These are phyloP conservation scores for Cheilosia vulpina DNA, from an alignment of 2,888 invertebrate species.

Conservation along the genomic window DNA sequence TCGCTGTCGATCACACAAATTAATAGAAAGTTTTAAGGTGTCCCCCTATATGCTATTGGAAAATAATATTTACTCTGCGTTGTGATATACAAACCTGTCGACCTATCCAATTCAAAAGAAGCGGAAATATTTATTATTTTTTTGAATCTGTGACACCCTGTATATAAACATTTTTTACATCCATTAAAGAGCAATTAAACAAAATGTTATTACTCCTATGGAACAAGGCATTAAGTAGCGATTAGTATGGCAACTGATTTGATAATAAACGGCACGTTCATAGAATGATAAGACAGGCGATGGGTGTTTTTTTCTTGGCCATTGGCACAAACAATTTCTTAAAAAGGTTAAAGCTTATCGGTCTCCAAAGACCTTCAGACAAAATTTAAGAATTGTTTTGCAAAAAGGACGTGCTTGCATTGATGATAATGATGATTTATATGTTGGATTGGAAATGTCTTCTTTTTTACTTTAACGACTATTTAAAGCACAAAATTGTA, in stretches of 20 bases:
- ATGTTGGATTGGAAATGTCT: not conserved
- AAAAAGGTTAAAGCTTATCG: slow-evolving; percentile 29
- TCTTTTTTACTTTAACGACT: too few relatives aligned
- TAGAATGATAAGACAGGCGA: slow-evolving; percentile 21
- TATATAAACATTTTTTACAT: slow-evolving; percentile 9
- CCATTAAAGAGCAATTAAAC: slow-evolving; percentile 60
- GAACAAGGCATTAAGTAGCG: slow-evolving; percentile 48
- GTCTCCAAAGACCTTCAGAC: not conserved
- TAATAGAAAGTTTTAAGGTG: too few relatives aligned
- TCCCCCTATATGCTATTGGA: too few relatives aligned
- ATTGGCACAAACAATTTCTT: not conserved
- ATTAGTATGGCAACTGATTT: slow-evolving; percentile 32
- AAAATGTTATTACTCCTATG: slow-evolving; percentile 40
- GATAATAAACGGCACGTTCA: slow-evolving; percentile 33
- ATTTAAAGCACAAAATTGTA: too few relatives aligned
- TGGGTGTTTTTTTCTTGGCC: not conserved
- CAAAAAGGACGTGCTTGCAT: not conserved
- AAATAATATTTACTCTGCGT: too few relatives aligned
- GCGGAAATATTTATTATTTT: too few relatives aligned
- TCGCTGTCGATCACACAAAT: too few relatives aligned
- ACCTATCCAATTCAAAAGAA: too few relatives aligned
- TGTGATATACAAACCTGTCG: too few relatives aligned
- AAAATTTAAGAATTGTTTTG: not conserved
- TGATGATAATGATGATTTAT: not conserved
- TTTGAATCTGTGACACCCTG: not conserved